A percentile compares a stretch with the other conserved stretches of the same genome.
Evolutionary conservation across 2,113 vertebrate genomes (phyloP).

Genomic region (Stegastes partitus): DNA sequence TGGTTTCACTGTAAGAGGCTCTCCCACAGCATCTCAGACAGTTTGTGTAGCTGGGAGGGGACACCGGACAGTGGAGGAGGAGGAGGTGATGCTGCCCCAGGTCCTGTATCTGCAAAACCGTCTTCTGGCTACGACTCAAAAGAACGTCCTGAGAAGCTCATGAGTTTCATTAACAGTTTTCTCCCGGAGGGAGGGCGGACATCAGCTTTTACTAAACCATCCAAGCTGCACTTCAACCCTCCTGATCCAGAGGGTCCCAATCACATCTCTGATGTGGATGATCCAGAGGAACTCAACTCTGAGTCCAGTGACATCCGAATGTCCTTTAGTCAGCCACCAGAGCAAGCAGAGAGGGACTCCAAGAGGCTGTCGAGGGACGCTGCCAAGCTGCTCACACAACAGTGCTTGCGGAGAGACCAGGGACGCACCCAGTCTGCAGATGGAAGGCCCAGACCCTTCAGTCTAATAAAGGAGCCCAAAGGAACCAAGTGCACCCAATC

Average conservation of each 20-base stretch:
- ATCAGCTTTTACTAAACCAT: slow-evolving; percentile 72
- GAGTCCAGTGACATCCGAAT: slow-evolving; percentile 84
- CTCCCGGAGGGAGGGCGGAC: slow-evolving; percentile 82
- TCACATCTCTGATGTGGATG: slow-evolving; percentile 87
- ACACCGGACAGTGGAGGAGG: slow-evolving; percentile 65
- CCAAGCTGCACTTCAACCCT: slow-evolving; percentile 72
- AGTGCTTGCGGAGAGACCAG: slow-evolving; percentile 79
- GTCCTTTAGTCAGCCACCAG: slow-evolving; percentile 76
- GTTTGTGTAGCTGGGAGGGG: slow-evolving; percentile 89
- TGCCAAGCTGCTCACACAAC: slow-evolving; percentile 71
- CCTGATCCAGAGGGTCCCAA: slow-evolving; percentile 65
- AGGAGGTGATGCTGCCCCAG: slow-evolving; percentile 68
- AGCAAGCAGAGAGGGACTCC: slow-evolving; percentile 79
- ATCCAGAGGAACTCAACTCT: slow-evolving; percentile 86
- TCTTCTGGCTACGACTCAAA: slow-evolving; percentile 81
- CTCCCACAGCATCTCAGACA: slow-evolving; percentile 91
- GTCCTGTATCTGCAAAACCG: slow-evolving; percentile 18
- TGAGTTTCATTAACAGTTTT: slow-evolving; percentile 84
- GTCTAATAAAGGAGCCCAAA: slow-evolving; percentile 86
- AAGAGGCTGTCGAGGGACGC: slow-evolving; percentile 68
- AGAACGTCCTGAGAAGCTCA: slow-evolving; percentile 88
- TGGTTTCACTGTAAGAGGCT: slow-evolving; percentile 83
- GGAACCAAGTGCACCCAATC: slow-evolving; percentile 86
- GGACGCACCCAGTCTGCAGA: slow-evolving; percentile 79
- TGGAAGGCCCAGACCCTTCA: slow-evolving; percentile 83